A percentile compares a stretch with the other conserved stretches of the same genome.
phyloP scores from a whole-genome alignment of 2,113 vertebrate genomes.

The Microtus ochrogaster region DNA sequence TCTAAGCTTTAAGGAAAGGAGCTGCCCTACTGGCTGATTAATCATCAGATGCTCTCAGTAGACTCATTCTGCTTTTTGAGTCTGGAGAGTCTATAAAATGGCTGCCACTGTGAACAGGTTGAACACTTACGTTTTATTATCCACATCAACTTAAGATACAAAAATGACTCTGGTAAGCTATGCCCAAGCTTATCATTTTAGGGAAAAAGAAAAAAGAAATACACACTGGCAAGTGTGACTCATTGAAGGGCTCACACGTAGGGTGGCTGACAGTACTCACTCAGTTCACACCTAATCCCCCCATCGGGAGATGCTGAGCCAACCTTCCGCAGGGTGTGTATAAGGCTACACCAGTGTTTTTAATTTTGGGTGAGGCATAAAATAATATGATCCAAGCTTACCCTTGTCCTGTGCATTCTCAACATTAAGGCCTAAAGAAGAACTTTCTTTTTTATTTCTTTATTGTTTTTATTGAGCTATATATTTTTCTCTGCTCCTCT shows the following conservation, averaged over 20 bases:
- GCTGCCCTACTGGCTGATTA: not conserved
- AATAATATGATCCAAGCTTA: not conserved
- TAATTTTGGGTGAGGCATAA: not conserved
- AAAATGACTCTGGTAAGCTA: not conserved
- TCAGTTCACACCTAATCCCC: not conserved
- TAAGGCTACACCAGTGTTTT: not conserved
- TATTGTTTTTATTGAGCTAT: too few relatives aligned
- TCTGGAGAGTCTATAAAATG: not conserved
- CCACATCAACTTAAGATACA: not conserved
- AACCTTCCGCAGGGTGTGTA: not conserved
- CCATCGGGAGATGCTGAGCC: not conserved
- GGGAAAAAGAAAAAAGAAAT: not conserved
- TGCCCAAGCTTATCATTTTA: not conserved
- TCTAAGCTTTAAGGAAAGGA: not conserved
- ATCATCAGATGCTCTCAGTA: not conserved
- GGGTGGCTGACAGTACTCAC: not conserved
- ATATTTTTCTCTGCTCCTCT: too few relatives aligned
- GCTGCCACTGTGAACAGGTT: not conserved
- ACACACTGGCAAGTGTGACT: not conserved
- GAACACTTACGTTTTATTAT: not conserved
- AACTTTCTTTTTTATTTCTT: too few relatives aligned
- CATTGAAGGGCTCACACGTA: not conserved
- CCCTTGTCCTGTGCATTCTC: not conserved
- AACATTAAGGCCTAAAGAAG: too few relatives aligned
- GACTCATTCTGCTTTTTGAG: not conserved